Evolutionary conservation across 2,797 vertebrate species (phyloP).

Genomic region (Ctenochaetus hawaiiensis): DNA sequence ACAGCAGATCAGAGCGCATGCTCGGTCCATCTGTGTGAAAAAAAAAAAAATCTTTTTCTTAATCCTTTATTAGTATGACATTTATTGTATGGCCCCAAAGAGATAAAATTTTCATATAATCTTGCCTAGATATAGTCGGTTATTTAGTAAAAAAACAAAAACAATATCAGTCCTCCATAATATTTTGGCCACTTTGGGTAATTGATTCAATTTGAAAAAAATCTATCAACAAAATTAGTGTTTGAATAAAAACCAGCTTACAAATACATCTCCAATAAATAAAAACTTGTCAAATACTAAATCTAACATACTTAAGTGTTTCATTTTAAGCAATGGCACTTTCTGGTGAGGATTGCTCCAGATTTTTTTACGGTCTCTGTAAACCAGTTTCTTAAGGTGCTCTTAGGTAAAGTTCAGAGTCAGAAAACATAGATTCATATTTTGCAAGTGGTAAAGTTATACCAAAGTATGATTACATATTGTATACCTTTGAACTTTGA

Average conservation of each 20-base stretch:
- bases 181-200: background rate
- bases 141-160: too few relatives aligned
- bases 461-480: too few relatives aligned
- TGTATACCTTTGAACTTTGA: too few relatives aligned
- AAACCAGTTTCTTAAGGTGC: background rate
- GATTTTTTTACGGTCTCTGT: background rate
- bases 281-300: background rate
- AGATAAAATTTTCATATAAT: background rate
- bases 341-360: background rate
- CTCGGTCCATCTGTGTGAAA: background rate
- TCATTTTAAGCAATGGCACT: background rate
- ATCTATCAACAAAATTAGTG: background rate
- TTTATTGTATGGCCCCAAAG: background rate
- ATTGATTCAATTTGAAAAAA: background rate
- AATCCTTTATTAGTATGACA: background rate
- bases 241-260: background rate
- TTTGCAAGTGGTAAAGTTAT: background rate
- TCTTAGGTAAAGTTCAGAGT: background rate
- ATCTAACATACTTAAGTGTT: background rate
- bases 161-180: background rate
- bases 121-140: background rate
- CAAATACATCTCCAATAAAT: background rate
- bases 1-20: constrained; percentile 2
- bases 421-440: background rate
- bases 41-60: too few relatives aligned